A percentile compares a stretch with the other conserved stretches of the same genome.
These are phyloP conservation scores for Ceratoteleas bidentatus DNA, from an alignment of 1,140 invertebrate genomes.

Conservation along the genomic window DNA sequence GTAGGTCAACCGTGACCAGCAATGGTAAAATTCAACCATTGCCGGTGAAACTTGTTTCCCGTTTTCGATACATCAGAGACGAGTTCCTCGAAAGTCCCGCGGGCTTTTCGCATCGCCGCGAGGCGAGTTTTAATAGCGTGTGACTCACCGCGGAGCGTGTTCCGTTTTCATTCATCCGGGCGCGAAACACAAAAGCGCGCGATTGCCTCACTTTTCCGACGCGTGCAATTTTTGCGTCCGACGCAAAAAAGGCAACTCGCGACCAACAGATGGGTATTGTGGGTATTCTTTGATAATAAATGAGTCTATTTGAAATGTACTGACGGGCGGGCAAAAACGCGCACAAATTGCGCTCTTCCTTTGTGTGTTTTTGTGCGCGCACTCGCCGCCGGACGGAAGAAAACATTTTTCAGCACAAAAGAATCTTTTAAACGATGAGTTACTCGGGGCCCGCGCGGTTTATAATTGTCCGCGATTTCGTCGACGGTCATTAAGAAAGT, in stretches of 20 bases:
- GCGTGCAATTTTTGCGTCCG: constrained; percentile 55
- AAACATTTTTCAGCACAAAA: constrained; percentile 64
- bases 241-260: constrained; percentile 40
- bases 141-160: constrained; percentile 16
- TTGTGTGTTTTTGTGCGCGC: constrained; percentile 58
- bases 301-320: constrained; percentile 64
- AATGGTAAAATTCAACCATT: too few species aligned
- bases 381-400: constrained; percentile 45
- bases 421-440: constrained; percentile 68
- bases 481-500: constrained; percentile 67
- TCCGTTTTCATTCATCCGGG: constrained; percentile 22
- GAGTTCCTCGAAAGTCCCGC: background rate
- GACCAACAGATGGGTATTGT: constrained; percentile 51
- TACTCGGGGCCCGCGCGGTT: constrained; percentile 59
- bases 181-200: constrained; percentile 17
- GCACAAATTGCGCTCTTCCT: constrained; percentile 60
- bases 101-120: constrained; percentile 4
- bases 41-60: too few species aligned
- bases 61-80: too few species aligned
- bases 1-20: too few species aligned
- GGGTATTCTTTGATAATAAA: constrained; percentile 59
- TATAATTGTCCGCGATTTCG: constrained; percentile 66
- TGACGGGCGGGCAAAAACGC: constrained; percentile 62
- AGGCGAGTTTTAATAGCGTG: background rate
- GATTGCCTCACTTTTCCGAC: constrained; percentile 52